Conservation (phyloP, 1,140 invertebrate species). For the Ceratosolen solmsi region DNA sequence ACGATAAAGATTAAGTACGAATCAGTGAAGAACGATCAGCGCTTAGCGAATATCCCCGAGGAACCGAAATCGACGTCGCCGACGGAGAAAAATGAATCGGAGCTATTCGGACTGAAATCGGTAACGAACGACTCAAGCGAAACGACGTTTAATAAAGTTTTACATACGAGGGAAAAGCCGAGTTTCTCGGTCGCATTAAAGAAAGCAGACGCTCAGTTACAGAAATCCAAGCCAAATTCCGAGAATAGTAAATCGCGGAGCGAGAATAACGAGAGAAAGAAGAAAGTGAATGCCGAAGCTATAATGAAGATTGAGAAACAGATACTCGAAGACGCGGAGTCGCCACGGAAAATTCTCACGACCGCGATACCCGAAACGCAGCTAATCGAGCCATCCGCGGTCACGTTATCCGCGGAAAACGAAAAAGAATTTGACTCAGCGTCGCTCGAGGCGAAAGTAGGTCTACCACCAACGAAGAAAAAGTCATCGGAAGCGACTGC, state of each 20-base stretch:
- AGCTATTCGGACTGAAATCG: not conserved
- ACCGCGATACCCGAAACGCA: slow-evolving; percentile 17
- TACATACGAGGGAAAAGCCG: not conserved
- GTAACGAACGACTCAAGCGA: slow-evolving; percentile 10
- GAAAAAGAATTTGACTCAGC: not conserved
- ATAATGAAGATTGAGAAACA: slow-evolving; percentile 46
- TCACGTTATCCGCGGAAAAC: not conserved
- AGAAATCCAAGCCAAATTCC: not conserved
- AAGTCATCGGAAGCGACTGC: slow-evolving; percentile 17
- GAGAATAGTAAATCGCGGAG: not conserved
- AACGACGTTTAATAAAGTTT: not conserved
- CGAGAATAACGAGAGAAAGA: slow-evolving; percentile 5
- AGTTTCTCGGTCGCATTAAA: not conserved
- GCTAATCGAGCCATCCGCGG: not conserved
- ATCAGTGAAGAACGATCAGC: not conserved
- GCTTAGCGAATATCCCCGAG: slow-evolving; percentile 20
- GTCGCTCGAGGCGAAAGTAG: slow-evolving; percentile 21
- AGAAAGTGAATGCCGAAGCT: slow-evolving; percentile 36
- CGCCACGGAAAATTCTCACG: slow-evolving; percentile 22
- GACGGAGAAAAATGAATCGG: not conserved
- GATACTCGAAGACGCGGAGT: slow-evolving; percentile 40
- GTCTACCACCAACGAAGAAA: slow-evolving; percentile 21
- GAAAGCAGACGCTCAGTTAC: not conserved
- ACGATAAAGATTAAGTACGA: not conserved
- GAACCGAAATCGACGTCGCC: not conserved